Base-by-base conservation (phyloP, 92 coral and sea anemone genomes). In the Parazoanthus atlanticus region DNA sequence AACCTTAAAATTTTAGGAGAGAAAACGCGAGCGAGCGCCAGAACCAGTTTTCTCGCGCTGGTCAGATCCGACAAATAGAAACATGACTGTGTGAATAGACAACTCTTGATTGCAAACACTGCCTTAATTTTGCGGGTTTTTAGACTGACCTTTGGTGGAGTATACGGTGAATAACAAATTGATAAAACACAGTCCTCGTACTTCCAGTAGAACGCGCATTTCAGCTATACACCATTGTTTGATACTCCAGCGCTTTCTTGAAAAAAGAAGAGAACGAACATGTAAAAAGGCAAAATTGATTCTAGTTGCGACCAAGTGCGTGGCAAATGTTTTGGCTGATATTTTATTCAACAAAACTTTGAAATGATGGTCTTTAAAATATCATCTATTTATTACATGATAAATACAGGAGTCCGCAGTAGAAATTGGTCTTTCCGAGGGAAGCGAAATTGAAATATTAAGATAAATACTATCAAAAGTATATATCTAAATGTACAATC, bases 161-260 rank as follows among this genome's bases (percentile, higher is more conserved):
- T 21, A 25, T 2, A 43, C 64, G 75, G 32, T 47, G 36, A 83
- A 2, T 38, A 83, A 19, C 38, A 69, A 12, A 25, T 65, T 77
- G 15, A 83, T n/a, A 41, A 83, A 30, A 17, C 73, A 25, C 49
- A 82, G 13, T 7, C 38, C 76, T 64, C 56, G 75, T 31, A 82
- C 4, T 36, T 66, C 58, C 21, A 16, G 23, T 17, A 29, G 32
- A 30, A 64, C 21, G 38, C 26, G 52, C 86, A 83, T 83, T 33
- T 69, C 86, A 65, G 23, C 77, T n/a, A 41, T 66, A n/a, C 36
- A 40, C 38, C 77, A 83, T 65, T n/a, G 41, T n/a, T 38, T 38
- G 70, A 33, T 66, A 21, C 4, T 83, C 61, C 76, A 83, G 26
- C 33, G 61, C 76, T 40, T 29, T 61, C 76, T 38, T 38, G 76